phyloP scores from a whole-genome alignment of 1,140 invertebrate species.

The Bacillus rossius region DNA sequence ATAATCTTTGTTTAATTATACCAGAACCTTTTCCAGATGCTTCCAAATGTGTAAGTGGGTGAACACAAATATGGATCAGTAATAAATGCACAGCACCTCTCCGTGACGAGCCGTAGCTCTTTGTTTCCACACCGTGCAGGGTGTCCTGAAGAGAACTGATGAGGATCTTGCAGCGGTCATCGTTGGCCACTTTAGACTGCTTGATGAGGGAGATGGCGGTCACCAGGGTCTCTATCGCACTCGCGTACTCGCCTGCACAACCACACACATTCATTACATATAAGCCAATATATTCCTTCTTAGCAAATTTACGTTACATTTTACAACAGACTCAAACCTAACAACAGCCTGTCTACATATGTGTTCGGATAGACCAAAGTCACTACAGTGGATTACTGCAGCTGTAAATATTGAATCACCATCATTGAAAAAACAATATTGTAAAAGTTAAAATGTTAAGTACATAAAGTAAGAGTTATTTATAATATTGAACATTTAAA shows the following conservation, averaged over 20 bases:
- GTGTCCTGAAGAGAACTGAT: slow-evolving; percentile 97
- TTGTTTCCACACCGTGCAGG: slow-evolving; percentile 92
- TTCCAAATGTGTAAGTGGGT: not conserved
- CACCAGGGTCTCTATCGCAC: slow-evolving; percentile 96
- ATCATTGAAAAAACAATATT: no score
- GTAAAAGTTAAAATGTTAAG: no score
- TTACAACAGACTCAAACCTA: no score
- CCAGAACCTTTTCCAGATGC: not conserved
- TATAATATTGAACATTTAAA: no score
- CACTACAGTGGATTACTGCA: no score
- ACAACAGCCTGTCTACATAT: not conserved
- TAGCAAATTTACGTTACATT: no score
- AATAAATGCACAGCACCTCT: no score
- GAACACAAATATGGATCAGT: no score
- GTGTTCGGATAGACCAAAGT: no score
- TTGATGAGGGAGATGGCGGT: slow-evolving; percentile 98
- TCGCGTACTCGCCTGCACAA: slow-evolving; percentile 81
- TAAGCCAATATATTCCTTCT: not conserved
- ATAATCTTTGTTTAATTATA: no score
- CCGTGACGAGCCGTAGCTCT: slow-evolving; percentile 78
- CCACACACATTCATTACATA: not conserved
- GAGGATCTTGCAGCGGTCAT: slow-evolving; percentile 97
- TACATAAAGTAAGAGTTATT: no score
- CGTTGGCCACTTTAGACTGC: slow-evolving; percentile 95
- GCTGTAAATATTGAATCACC: no score